Conservation (phyloP, 2,888 invertebrate genomes). For the Idaea dimidiata region DNA sequence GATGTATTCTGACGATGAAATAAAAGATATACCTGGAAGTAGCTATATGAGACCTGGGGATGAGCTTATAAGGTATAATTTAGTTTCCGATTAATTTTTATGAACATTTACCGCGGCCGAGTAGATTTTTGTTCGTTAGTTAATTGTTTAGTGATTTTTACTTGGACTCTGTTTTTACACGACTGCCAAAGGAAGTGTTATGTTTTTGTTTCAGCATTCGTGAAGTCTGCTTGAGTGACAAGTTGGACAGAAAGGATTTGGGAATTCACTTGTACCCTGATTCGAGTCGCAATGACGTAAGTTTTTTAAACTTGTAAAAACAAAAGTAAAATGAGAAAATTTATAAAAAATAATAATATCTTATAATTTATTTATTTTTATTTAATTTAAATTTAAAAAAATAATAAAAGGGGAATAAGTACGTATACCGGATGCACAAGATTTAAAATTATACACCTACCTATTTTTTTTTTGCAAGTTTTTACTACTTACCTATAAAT, state of each 20-base stretch:
- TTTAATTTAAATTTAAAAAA: too few species aligned
- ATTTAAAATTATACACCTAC: too few species aligned
- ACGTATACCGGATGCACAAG: too few species aligned
- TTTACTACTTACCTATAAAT: too few species aligned
- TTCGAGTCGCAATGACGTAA: slow-evolving; percentile 58
- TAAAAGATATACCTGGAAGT: slow-evolving; percentile 68
- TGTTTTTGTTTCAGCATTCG: slow-evolving; percentile 60
- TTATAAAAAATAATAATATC: too few species aligned
- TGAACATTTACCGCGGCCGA: slow-evolving; percentile 44
- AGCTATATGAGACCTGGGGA: slow-evolving; percentile 66
- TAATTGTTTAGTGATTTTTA: slow-evolving; percentile 30
- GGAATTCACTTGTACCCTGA: slow-evolving; percentile 53
- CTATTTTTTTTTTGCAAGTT: too few species aligned
- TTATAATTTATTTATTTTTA: too few species aligned
- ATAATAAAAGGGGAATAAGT: too few species aligned
- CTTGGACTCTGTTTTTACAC: too few species aligned
- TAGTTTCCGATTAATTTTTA: slow-evolving; percentile 35
- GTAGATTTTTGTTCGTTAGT: slow-evolving; percentile 45
- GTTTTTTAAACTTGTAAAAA: slow-evolving; percentile 30
- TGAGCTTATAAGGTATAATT: slow-evolving; percentile 71
- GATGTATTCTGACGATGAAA: slow-evolving; percentile 77
- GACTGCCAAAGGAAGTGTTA: too few species aligned
- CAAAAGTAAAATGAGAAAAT: too few species aligned
- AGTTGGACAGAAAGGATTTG: slow-evolving; percentile 63
- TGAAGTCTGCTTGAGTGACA: slow-evolving; percentile 70